phyloP scores from a whole-genome alignment of 2,797 vertebrate genomes.

The Tadarida brasiliensis region DNA sequence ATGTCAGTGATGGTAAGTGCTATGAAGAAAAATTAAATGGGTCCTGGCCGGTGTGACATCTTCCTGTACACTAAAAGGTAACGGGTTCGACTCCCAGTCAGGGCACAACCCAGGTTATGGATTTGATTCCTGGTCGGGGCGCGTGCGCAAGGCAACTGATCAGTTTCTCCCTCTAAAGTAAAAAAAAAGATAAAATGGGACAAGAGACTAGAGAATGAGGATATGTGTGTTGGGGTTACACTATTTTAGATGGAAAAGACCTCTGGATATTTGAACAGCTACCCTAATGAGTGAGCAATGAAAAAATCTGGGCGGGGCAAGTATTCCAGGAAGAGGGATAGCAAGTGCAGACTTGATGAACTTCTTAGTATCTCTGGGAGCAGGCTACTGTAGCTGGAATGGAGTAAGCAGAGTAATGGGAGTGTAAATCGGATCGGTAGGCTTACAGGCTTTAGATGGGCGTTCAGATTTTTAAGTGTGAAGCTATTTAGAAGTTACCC shows the following conservation, averaged over 20 bases:
- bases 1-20: neutral
- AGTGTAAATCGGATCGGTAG: neutral
- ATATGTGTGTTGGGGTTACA: neutral
- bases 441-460: neutral
- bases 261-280: constrained; percentile 12
- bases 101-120: neutral
- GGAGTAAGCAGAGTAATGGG: neutral
- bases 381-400: neutral
- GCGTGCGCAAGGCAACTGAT: neutral
- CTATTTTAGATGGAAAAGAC: neutral
- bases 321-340: neutral
- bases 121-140: neutral
- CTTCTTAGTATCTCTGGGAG: neutral
- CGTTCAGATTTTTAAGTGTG: constrained; percentile 1
- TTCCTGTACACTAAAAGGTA: neutral
- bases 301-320: neutral
- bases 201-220: neutral
- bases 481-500: neutral
- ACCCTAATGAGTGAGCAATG: neutral
- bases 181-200: neutral
- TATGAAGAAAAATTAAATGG: neutral
- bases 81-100: neutral
- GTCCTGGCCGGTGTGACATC: neutral
- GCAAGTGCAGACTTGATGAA: neutral
- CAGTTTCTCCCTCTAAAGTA: neutral